Conservation (phyloP, 2,888 invertebrate genomes). For the Amorpha juglandis region DNA sequence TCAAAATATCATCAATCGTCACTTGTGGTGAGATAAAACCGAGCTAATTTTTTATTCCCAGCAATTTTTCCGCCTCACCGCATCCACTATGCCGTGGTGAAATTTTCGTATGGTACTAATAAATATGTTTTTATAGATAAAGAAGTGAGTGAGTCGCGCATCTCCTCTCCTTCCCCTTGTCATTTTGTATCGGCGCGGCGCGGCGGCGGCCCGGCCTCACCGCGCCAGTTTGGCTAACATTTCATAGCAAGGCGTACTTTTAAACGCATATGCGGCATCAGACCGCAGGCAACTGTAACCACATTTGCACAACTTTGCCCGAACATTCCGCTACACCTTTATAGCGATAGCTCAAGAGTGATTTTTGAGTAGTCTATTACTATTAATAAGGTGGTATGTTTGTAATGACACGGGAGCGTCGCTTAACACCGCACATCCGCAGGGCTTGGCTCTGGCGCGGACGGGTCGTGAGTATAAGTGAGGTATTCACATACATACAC, state of each 20-base stretch:
- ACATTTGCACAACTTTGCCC: constrained; percentile 30
- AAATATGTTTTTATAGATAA: constrained; percentile 16
- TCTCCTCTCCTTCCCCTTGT: neutral
- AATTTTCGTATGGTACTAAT: neutral
- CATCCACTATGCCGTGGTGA: neutral
- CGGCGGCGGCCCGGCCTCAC: constrained; percentile 22
- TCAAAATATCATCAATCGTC: neutral
- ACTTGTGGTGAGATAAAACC: no score
- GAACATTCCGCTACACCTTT: constrained; percentile 1
- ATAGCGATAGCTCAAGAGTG: constrained; percentile 4
- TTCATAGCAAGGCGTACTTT: constrained; percentile 42
- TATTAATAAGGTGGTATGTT: constrained; percentile 26
- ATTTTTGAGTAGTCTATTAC: constrained; percentile 25
- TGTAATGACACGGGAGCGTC: constrained; percentile 53
- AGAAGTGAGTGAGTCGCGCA: neutral
- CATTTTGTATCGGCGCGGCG: no score
- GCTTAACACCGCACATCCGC: constrained; percentile 60
- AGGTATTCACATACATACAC: constrained; percentile 29
- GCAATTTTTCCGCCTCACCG: neutral
- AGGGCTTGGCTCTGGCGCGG: constrained; percentile 38
- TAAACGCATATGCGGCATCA: constrained; percentile 47
- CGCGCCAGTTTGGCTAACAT: constrained; percentile 39
- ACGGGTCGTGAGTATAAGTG: neutral
- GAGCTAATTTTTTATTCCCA: no score
- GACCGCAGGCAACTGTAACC: constrained; percentile 47